Evolutionary conservation across 2,113 vertebrate species (phyloP), one percentile per base, ranked within the genome.

Genomic region (Aspidoscelis tigris): DNA sequence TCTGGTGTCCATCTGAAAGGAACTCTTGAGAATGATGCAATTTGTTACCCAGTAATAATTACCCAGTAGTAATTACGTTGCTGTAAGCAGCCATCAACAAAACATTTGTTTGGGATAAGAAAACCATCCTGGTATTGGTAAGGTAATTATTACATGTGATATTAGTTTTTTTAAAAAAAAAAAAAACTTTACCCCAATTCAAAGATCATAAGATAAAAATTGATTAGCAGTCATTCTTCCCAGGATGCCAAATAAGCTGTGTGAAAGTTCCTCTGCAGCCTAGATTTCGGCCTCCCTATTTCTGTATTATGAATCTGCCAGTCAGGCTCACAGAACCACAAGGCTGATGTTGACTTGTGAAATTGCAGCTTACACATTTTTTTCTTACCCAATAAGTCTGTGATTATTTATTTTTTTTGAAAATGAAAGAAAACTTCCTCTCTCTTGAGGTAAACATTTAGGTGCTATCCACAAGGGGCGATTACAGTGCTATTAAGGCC

Each of bases 271-370:
- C 22, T 65, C 16, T 26, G 64, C 69, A 85, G 11, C 44, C 72
- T 69, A 74, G 43, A 74, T 79, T 85, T 72, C 83, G 74, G 77
- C 21, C 61, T 65, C 26, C 39, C 47, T 16, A 58, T 79, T 50
- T 16, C 70, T n/a, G 61, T 41, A 53, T 73, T 64, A 85, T 26
- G 44, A 79, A 66, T 21, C 77, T 74, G 83, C 65, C 83, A 80
- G 33, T 79, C 69, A 85, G n/a, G 77, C 66, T 65, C 44, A 43
- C 44, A 20, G 65, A 85, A 74, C 43, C 77, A 79, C 77, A 80
- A 82, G 80, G n/a, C 0, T 0, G 39, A 7, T 43, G 58, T 88
- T 87, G 55, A 84, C 58, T 58, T 47, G 20, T 10, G 1, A 69
- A 70, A 72, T 50, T 73, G 26, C 44, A 50, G 1, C 0, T 74